Conservation (phyloP, 2,888 invertebrate species). For the Eumerus sabulonum region DNA sequence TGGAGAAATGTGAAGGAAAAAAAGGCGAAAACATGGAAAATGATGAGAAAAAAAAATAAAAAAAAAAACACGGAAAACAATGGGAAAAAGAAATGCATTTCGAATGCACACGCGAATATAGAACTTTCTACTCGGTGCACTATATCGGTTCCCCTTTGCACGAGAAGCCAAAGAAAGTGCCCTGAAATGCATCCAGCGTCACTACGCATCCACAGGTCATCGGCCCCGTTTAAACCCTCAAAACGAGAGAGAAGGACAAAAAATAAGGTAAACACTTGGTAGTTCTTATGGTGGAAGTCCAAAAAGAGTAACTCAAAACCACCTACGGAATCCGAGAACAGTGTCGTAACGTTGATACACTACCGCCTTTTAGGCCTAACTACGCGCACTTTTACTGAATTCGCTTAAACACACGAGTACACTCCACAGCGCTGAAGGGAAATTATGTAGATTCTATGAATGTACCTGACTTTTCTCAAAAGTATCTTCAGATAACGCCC, state of each 20-base stretch:
- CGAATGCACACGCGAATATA: slow-evolving; percentile 52
- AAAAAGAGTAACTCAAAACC: slow-evolving; percentile 43
- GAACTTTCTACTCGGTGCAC: slow-evolving; percentile 49
- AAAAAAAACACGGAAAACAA: too few relatives aligned
- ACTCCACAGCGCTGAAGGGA: background rate
- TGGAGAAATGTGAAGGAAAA: slow-evolving; percentile 9
- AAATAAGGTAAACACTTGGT: slow-evolving; percentile 39
- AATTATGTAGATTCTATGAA: too few relatives aligned
- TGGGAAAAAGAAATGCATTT: slow-evolving; percentile 41
- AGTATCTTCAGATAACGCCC: slow-evolving; percentile 48
- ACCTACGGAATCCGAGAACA: slow-evolving; percentile 32
- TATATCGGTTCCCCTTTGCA: slow-evolving; percentile 10
- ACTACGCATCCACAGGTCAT: slow-evolving; percentile 54
- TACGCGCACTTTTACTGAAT: slow-evolving; percentile 34
- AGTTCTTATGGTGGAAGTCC: background rate
- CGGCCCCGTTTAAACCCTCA: slow-evolving; percentile 52
- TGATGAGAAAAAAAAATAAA: too few relatives aligned
- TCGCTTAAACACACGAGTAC: slow-evolving; percentile 8
- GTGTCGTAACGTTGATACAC: slow-evolving; percentile 30
- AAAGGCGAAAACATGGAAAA: background rate
- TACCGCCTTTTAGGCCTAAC: slow-evolving; percentile 18
- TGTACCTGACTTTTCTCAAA: background rate
- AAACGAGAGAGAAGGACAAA: too few relatives aligned
- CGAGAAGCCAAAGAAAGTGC: slow-evolving; percentile 67
- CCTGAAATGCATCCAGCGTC: slow-evolving; percentile 40